phyloP scores from a whole-genome alignment of 1,140 invertebrate genomes.

The Hypothenemus hampei region DNA sequence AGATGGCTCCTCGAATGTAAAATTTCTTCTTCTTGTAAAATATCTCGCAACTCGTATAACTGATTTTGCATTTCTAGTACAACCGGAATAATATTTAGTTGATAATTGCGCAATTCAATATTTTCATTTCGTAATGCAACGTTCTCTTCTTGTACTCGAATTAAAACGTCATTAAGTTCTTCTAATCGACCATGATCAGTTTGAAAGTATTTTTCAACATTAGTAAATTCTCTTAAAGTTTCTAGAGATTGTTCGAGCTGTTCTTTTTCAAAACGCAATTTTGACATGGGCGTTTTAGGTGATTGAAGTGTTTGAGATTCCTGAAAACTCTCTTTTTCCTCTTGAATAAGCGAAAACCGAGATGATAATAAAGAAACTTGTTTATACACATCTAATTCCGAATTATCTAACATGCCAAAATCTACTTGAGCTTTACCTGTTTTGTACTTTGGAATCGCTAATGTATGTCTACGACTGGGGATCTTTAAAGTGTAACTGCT shows the following conservation, averaged over 20 bases:
- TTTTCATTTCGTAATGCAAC: slow-evolving; percentile 16
- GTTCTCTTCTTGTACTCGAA: too few relatives aligned
- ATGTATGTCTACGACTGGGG: slow-evolving; percentile 12
- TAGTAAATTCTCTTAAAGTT: slow-evolving; percentile 27
- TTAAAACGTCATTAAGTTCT: slow-evolving; percentile 1
- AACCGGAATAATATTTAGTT: too few relatives aligned
- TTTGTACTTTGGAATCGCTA: slow-evolving; percentile 2
- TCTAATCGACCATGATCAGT: slow-evolving; percentile 1
- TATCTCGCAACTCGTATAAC: too few relatives aligned
- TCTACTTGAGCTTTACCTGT: background rate
- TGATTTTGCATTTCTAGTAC: too few relatives aligned
- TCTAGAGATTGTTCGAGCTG: slow-evolving; percentile 21
- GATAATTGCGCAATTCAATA: slow-evolving; percentile 1
- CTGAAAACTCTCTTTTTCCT: background rate
- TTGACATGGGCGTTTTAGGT: slow-evolving; percentile 12
- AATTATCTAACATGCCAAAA: background rate
- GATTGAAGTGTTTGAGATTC: slow-evolving; percentile 10
- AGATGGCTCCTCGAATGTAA: too few relatives aligned
- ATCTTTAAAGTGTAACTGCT: background rate
- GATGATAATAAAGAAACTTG: background rate
- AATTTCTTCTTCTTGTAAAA: too few relatives aligned
- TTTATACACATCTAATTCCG: background rate
- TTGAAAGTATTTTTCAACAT: slow-evolving; percentile 18
- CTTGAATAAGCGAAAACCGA: background rate
- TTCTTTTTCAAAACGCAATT: slow-evolving; percentile 18